Evolutionary conservation across 2,888 invertebrate species (phyloP).

Genomic region (Erebia aethiops): DNA sequence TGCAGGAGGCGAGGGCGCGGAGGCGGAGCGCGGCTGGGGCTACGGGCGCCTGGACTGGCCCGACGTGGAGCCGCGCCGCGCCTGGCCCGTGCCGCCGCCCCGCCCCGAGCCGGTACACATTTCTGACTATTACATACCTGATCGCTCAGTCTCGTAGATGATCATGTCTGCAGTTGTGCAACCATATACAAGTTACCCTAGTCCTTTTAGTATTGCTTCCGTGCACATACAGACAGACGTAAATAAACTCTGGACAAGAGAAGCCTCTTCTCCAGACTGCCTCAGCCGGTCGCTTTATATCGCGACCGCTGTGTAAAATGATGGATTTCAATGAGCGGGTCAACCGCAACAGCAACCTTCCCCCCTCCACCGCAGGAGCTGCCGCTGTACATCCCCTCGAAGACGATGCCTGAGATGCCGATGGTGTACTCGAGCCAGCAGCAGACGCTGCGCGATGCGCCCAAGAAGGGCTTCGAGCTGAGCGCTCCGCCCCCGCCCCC

Average conservation of each 20-base stretch:
- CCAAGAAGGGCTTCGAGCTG: slow-evolving; percentile 68
- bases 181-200: too few relatives aligned
- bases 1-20: slow-evolving; percentile 42
- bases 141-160: too few relatives aligned
- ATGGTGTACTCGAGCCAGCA: slow-evolving; percentile 60
- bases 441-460: slow-evolving; percentile 65
- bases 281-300: too few relatives aligned
- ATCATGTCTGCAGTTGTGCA: too few relatives aligned
- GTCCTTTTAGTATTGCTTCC: too few relatives aligned
- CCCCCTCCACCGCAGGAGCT: slow-evolving; percentile 52
- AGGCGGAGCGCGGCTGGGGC: slow-evolving; percentile 44
- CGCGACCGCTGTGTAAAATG: too few relatives aligned
- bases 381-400: slow-evolving; percentile 58
- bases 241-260: too few relatives aligned
- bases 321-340: not conserved
- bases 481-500: slow-evolving; percentile 36
- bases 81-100: slow-evolving; percentile 67
- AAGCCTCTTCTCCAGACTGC: too few relatives aligned
- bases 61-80: slow-evolving; percentile 62
- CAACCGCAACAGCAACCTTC: not conserved
- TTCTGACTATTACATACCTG: too few relatives aligned
- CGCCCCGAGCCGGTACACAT: slow-evolving; percentile 49
- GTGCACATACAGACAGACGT: too few relatives aligned
- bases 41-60: slow-evolving; percentile 54
- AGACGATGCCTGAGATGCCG: slow-evolving; percentile 71